Evolutionary conservation across 2,113 vertebrate species (phyloP).

Genomic region (Paramisgurnus dabryanus): DNA sequence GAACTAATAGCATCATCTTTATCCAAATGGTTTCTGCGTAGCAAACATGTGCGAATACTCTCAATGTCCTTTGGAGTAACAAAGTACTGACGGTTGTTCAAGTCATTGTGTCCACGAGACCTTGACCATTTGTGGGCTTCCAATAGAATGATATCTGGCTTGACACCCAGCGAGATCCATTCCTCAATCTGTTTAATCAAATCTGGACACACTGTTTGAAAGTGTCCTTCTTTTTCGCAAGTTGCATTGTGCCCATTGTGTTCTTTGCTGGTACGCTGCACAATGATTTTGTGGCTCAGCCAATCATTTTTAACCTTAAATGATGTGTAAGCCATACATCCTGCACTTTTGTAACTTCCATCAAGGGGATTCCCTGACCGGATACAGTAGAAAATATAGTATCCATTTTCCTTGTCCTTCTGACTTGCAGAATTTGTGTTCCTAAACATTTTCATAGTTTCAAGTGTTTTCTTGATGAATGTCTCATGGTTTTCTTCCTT

Average conservation of each 20-base stretch:
- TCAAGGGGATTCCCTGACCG: not conserved
- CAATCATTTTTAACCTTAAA: too few species aligned
- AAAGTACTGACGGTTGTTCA: not conserved
- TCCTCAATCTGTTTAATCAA: too few species aligned
- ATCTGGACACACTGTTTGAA: too few species aligned
- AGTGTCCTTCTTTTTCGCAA: too few species aligned
- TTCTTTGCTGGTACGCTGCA: too few species aligned
- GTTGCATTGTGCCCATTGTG: too few species aligned
- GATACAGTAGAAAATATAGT: not conserved
- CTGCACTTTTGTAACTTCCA: not conserved
- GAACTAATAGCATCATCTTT: too few species aligned
- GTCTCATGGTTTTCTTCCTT: slow-evolving; percentile 1
- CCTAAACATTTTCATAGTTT: not conserved
- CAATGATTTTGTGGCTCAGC: too few species aligned
- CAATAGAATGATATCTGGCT: not conserved
- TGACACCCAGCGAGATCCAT: too few species aligned
- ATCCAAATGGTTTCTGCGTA: too few species aligned
- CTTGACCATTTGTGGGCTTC: slow-evolving; percentile 1
- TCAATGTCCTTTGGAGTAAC: not conserved
- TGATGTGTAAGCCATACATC: too few species aligned
- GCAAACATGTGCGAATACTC: too few species aligned
- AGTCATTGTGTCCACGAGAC: not conserved
- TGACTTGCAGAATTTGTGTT: slow-evolving; percentile 5
- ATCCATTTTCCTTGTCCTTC: not conserved
- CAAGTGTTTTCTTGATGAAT: not conserved